phyloP scores from a whole-genome alignment of 2,797 vertebrate species.

The Bothrops alternatus region DNA sequence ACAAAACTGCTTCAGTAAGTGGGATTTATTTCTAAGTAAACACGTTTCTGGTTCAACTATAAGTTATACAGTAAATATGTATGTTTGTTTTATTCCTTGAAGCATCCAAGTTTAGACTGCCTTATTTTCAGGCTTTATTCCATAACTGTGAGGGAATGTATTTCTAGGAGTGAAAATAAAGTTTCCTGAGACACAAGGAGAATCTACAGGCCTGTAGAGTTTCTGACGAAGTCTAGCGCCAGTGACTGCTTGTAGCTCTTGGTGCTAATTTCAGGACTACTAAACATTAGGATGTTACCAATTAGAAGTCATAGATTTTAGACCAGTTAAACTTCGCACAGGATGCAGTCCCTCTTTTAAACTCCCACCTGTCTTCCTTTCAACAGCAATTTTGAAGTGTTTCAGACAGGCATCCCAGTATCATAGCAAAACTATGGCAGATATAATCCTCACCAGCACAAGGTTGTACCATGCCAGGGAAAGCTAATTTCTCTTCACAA shows the following conservation, averaged over 20 bases:
- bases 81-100: neutral
- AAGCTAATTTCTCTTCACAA: conserved; percentile 61
- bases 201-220: neutral
- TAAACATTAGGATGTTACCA: neutral
- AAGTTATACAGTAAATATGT: conserved; percentile 8
- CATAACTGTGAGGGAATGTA: neutral
- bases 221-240: neutral
- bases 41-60: neutral
- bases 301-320: neutral
- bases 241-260: neutral
- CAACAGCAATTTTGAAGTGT: neutral
- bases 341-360: neutral
- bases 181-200: neutral
- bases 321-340: neutral
- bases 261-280: neutral
- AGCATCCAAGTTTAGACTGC: neutral
- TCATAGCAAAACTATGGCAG: neutral
- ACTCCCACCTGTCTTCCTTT: neutral
- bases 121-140: neutral
- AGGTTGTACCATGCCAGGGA: conserved; percentile 41
- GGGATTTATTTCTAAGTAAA: conserved; percentile 20
- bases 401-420: neutral
- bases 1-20: neutral
- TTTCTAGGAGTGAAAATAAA: neutral
- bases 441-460: neutral